Base-by-base conservation (phyloP, 2,113 vertebrate species). In the Rhombomys opimus region DNA sequence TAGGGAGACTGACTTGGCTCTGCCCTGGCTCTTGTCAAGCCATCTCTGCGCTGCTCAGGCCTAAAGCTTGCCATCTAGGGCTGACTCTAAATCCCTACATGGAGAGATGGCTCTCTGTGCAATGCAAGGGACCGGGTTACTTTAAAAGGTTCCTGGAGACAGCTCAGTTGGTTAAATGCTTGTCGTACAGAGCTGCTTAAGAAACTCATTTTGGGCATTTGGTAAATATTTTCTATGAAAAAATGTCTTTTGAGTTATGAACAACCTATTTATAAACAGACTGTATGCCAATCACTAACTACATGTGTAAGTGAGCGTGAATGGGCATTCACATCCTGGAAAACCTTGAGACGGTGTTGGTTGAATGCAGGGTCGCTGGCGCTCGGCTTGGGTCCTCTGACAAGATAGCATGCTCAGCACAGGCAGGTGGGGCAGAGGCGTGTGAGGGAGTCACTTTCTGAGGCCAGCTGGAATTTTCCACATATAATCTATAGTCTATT, bases 241-340 rank as follows among this genome's bases (percentile, higher is more conserved):
- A 92, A 68, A 87, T 92, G n/a, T 59, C 80, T 92, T 77, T 65
- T 54, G 67, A 92, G 70, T 92, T 70, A 93, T 78, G 93, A 97
- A 91, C 93, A 89, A 89, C 61, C 67, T 96, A 88, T 78, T 94
- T 78, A 94, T 91, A 95, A 68, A 81, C 61, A 94, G 35, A 52
- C 35, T 94, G 14, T 46, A 89, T 80, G 65, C 82, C 68, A 75
- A 57, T 18, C 88, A 35, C 35, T 90, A 92, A 95, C 81, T 65
- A 77, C 54, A 67, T 86, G 30, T 8, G 68, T 25, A 7, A n/a
- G 15, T 78, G 59, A 90, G 57, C 38, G 14, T 63, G 93, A 70
- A 32, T 18, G 61, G 35, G 23, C 30, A 63, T 35, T 89, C 92
- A 35, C 41, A 25, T 90, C 89, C 86, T 67, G 14, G 27, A 54